Conservation (phyloP, 2,888 invertebrate species). For the Meteorus colon region DNA sequence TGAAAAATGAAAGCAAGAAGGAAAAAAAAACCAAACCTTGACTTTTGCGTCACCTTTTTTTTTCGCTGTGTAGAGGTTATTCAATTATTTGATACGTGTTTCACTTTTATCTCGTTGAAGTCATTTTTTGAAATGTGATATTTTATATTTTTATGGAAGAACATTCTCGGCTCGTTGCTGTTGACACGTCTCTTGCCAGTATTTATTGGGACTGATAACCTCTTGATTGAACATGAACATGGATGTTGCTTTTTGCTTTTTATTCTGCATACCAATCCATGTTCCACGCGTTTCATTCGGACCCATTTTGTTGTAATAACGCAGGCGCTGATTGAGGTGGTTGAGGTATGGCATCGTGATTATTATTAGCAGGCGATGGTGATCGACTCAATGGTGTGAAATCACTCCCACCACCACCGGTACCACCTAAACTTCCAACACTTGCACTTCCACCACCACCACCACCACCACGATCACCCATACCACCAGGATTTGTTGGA, state of each 20-base stretch:
- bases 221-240: not conserved
- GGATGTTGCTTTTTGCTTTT: not conserved
- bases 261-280: constrained; percentile 37
- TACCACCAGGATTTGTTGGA: constrained; percentile 75
- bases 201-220: constrained; percentile 4
- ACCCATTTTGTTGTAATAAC: constrained; percentile 85
- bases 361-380: constrained; percentile 63
- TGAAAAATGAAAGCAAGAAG: constrained; percentile 16
- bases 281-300: constrained; percentile 77
- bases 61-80: not conserved
- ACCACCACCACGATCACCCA: constrained; percentile 75
- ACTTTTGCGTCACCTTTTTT: not conserved
- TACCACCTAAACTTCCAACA: constrained; percentile 50
- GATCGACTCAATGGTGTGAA: constrained; percentile 57
- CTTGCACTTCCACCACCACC: constrained; percentile 72
- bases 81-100: constrained; percentile 28
- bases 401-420: constrained; percentile 51
- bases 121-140: constrained; percentile 16
- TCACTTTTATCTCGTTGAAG: not conserved
- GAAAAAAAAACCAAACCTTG: constrained; percentile 33
- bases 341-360: constrained; percentile 70
- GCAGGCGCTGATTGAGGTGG: constrained; percentile 79
- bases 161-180: constrained; percentile 29
- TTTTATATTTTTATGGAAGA: constrained; percentile 22
- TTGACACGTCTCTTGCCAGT: constrained; percentile 43